Evolutionary conservation across 2,797 vertebrate species (phyloP).

Genomic region (Paedocypris micromegethes): DNA sequence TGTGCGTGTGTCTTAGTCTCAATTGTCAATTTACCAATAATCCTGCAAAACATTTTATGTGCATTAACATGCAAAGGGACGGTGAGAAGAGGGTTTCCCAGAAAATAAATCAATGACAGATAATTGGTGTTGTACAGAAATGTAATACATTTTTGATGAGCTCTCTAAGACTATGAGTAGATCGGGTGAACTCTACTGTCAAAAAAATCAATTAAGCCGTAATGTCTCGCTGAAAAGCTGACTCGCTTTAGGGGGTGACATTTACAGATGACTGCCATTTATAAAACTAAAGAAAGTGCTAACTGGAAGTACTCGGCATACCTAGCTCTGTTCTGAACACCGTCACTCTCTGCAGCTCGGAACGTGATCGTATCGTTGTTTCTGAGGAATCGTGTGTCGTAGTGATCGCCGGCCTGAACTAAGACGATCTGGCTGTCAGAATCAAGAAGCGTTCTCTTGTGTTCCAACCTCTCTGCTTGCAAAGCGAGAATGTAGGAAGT

Average conservation of each 20-base stretch:
- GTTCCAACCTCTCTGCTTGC: slow-evolving; percentile 17
- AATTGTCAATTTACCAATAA: not conserved
- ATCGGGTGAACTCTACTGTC: slow-evolving; percentile 44
- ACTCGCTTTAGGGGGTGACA: slow-evolving; percentile 69
- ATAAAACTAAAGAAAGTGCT: slow-evolving; percentile 51
- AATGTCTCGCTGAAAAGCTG: slow-evolving; percentile 54
- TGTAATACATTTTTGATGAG: slow-evolving; percentile 57
- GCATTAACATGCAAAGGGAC: slow-evolving; percentile 39
- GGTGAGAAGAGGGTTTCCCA: slow-evolving; percentile 35
- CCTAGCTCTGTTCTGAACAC: slow-evolving; percentile 42
- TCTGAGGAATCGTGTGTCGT: slow-evolving; percentile 14
- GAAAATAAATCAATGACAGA: slow-evolving; percentile 47
- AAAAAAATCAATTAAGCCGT: slow-evolving; percentile 58
- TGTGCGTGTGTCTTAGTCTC: no score
- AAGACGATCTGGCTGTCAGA: slow-evolving; percentile 22
- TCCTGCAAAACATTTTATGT: slow-evolving; percentile 18
- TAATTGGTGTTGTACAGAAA: slow-evolving; percentile 46
- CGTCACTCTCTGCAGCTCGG: slow-evolving; percentile 17
- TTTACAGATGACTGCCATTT: slow-evolving; percentile 68
- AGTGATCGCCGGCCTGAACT: slow-evolving; percentile 37
- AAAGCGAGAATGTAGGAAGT: slow-evolving; percentile 25
- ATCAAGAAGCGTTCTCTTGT: slow-evolving; percentile 13
- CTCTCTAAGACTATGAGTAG: slow-evolving; percentile 48
- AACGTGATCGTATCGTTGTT: slow-evolving; percentile 1
- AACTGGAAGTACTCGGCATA: slow-evolving; percentile 44